Conservation (phyloP, 2,888 invertebrate genomes). For the Erebia ligea region DNA sequence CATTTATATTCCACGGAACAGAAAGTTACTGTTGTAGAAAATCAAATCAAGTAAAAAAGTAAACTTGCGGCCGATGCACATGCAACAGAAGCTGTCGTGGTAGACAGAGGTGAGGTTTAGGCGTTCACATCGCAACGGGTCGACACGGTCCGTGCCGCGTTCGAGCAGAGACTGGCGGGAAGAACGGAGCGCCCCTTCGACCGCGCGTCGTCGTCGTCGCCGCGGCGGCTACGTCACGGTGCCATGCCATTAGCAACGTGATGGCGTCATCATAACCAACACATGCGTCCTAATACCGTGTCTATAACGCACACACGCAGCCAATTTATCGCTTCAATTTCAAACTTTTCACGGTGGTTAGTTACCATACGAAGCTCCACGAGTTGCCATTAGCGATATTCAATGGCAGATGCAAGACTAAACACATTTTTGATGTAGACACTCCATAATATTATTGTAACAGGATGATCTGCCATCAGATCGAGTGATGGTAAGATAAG, state of each 20-base stretch:
- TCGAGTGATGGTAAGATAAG: not conserved
- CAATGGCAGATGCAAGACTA: conserved; percentile 55
- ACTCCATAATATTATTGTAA: conserved; percentile 23
- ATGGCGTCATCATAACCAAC: conserved; percentile 63
- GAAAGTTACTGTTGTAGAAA: conserved; percentile 54
- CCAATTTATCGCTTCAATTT: conserved; percentile 39
- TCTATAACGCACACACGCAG: conserved; percentile 43
- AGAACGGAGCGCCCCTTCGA: conserved; percentile 24
- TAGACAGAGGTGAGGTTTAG: conserved; percentile 74
- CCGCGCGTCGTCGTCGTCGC: conserved; percentile 39
- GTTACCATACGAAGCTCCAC: conserved; percentile 48
- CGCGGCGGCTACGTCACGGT: conserved; percentile 46
- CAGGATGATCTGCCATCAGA: conserved; percentile 11
- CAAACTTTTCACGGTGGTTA: conserved; percentile 53
- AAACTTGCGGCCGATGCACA: conserved; percentile 62
- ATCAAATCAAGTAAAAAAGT: conserved; percentile 57
- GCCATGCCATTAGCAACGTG: conserved; percentile 53
- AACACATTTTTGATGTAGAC: conserved; percentile 48
- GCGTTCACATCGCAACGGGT: conserved; percentile 81
- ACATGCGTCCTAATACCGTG: conserved; percentile 43
- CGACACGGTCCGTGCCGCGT: conserved; percentile 79
- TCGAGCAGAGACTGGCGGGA: conserved; percentile 74
- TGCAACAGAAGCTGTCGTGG: conserved; percentile 75
- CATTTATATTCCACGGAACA: conserved; percentile 59
- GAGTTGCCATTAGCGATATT: conserved; percentile 45